Evolutionary conservation across 2,888 invertebrate genomes (phyloP).

Genomic region (Agrotis clavis): DNA sequence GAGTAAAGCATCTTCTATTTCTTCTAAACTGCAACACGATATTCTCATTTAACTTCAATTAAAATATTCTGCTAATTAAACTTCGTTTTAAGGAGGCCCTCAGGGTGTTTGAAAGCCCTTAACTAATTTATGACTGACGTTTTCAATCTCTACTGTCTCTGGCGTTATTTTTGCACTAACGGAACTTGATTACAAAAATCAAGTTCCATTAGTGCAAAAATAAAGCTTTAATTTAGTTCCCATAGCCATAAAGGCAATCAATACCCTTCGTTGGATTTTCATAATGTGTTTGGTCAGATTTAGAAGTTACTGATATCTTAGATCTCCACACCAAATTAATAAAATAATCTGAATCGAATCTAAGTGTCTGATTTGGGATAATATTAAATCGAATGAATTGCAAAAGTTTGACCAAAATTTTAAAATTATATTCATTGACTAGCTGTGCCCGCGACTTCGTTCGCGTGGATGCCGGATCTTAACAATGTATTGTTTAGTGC

Average conservation of each 20-base stretch:
- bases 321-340: background rate
- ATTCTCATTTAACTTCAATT: background rate
- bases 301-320: background rate
- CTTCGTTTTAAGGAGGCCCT: background rate
- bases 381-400: background rate
- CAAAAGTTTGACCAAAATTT: background rate
- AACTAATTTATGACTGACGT: slow-evolving; percentile 32
- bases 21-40: too few relatives aligned
- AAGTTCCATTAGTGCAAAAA: slow-evolving; percentile 13
- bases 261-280: background rate
- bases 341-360: background rate
- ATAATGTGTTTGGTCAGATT: background rate
- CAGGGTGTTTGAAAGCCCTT: background rate
- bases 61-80: background rate
- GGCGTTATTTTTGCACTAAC: too few relatives aligned
- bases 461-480: too few relatives aligned
- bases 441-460: too few relatives aligned
- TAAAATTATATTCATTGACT: background rate
- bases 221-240: background rate
- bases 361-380: background rate
- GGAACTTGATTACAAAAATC: background rate
- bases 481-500: too few relatives aligned
- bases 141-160: slow-evolving; percentile 19
- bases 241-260: background rate
- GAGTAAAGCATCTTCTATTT: too few relatives aligned